Conservation (phyloP, 2,888 invertebrate species). For the Chirona hameri region DNA sequence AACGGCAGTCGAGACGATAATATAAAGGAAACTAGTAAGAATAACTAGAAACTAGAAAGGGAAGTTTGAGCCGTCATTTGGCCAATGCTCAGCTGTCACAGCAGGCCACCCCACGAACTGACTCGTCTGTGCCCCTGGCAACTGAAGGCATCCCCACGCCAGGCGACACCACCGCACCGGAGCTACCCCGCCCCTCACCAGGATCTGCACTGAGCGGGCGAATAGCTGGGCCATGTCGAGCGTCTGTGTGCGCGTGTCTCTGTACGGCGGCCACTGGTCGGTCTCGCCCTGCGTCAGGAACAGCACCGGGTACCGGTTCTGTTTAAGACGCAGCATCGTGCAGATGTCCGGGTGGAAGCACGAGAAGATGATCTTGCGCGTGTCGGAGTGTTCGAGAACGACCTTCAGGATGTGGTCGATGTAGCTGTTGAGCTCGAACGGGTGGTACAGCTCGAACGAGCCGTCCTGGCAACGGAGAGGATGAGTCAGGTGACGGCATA, state of each 20-base stretch:
- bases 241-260: conserved; percentile 76
- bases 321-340: conserved; percentile 86
- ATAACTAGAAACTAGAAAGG: no score
- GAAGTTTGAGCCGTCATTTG: no score
- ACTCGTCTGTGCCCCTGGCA: no score
- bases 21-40: no score
- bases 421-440: conserved; percentile 87
- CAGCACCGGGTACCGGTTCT: conserved; percentile 94
- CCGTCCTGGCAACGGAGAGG: conserved; percentile 59
- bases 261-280: conserved; percentile 68
- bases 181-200: conserved; percentile 51
- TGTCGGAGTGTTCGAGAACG: conserved; percentile 72
- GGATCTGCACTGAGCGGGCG: conserved; percentile 73
- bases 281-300: conserved; percentile 82
- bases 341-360: conserved; percentile 96
- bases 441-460: conserved; percentile 78
- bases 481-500: no score
- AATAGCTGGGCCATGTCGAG: conserved; percentile 78
- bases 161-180: no score
- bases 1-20: no score
- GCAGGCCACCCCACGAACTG: no score
- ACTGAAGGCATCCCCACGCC: no score
- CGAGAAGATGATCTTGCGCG: conserved; percentile 83
- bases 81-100: no score
- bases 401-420: conserved; percentile 82